Base-by-base conservation (phyloP, 2,113 vertebrate genomes). In the Pollachius pollachius region DNA sequence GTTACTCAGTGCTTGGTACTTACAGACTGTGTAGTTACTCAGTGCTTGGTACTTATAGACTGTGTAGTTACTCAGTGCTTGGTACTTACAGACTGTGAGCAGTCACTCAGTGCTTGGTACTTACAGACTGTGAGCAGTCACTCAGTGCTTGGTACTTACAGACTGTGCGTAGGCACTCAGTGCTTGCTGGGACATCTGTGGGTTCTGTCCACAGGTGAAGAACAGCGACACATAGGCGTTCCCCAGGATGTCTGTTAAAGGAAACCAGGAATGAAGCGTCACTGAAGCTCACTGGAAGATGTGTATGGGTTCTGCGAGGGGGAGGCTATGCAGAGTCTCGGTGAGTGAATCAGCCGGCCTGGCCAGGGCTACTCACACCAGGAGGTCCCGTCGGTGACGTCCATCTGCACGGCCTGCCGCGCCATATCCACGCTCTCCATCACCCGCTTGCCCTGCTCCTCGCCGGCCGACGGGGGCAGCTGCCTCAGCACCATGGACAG, bases 401-500 rank as follows among this genome's bases (percentile, higher is more conserved):
- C 95, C 84, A 96, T 90, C 84, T 96, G 92, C 60, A 96, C 94
- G 0, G 95, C 94, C 73, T 94, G 78, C 17, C 94, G 92, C 34
- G 95, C 95, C 89, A 95, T 84, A 13, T 90, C 92, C 76, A 96
- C 92, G 0, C 95, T 97, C 75, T 95, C 93, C 85, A 95, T 75
- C 64, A 96, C 92, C 11, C 91, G 87, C 57, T 91, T 92, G 17
- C 89, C 85, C 0, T 92, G 90, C 6, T 91, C 87, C 0, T 85
- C 73, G 1, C 69, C 74, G 64, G 84, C 88, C 0, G 82, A 83
- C 15, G 76, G 67, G 0, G 91, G 92, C 68, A 95, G 80, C 81
- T 96, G 95, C 61, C 95, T 88, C 82, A 97, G 89, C 72, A 96
- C 94, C 95, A 97, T 97, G 0, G 95, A 97, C 62, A 97, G 87